phyloP scores from a whole-genome alignment of 2,113 vertebrate species.

The Misgurnus anguillicaudatus region DNA sequence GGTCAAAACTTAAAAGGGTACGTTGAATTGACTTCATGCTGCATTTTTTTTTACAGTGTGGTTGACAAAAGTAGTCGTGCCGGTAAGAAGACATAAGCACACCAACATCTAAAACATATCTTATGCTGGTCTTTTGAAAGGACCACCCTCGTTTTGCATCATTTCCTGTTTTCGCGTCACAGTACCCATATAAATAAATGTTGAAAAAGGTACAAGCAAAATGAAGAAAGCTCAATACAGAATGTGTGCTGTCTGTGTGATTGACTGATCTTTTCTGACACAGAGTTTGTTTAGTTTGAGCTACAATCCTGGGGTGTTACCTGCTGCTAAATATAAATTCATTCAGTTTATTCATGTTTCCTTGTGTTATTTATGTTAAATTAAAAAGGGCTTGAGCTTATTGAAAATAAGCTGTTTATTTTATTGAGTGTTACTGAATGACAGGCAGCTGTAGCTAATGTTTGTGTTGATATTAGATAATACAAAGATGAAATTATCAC shows the following conservation, averaged over 20 bases:
- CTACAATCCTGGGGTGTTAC: background rate
- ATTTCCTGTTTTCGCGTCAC: background rate
- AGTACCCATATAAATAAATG: slow-evolving; percentile 1
- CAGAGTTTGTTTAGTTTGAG: background rate
- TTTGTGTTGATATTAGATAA: background rate
- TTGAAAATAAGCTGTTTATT: background rate
- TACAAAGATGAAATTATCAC: background rate
- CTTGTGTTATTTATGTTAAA: background rate
- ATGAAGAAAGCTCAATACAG: background rate
- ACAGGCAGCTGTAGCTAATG: background rate
- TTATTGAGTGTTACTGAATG: background rate
- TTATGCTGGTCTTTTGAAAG: too few species aligned
- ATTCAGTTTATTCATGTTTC: background rate
- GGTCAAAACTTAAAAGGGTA: too few species aligned
- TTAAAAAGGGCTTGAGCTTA: slow-evolving; percentile 8
- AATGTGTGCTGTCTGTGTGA: background rate
- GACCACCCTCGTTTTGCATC: background rate
- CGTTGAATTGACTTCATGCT: too few species aligned
- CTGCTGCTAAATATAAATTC: background rate
- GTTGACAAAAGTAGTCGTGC: background rate
- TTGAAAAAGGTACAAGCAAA: background rate
- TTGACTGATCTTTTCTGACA: background rate
- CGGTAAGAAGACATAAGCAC: background rate
- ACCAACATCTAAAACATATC: too few species aligned
- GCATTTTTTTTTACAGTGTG: background rate